Percentiles rank a stretch among this genome's conserved stretches.
Conservation (phyloP, 2,797 vertebrate genomes). For the Poeciliopsis infans region DNA sequence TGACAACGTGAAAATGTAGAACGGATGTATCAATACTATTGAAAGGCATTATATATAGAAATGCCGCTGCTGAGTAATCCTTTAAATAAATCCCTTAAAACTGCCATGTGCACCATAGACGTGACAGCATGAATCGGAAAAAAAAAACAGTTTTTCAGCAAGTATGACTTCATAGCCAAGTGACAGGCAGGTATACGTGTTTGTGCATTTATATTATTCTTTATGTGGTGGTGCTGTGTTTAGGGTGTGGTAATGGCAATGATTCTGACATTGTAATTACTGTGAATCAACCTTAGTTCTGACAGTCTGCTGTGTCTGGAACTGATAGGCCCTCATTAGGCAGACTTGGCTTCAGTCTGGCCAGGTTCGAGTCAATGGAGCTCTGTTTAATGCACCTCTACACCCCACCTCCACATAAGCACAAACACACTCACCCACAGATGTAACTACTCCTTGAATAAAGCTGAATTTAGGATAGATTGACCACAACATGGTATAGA, state of each 20-base stretch:
- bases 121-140: slow-evolving; percentile 24
- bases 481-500: slow-evolving; percentile 56
- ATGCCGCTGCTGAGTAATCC: slow-evolving; percentile 4
- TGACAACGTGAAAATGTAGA: neutral
- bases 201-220: slow-evolving; percentile 55
- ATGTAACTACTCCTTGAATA: slow-evolving; percentile 53
- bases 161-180: slow-evolving; percentile 48
- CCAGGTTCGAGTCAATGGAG: slow-evolving; percentile 73
- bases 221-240: slow-evolving; percentile 53
- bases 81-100: neutral
- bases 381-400: slow-evolving; percentile 67
- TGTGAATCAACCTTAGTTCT: slow-evolving; percentile 73
- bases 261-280: slow-evolving; percentile 80
- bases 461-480: slow-evolving; percentile 38
- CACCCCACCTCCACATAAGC: slow-evolving; percentile 26
- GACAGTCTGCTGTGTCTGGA: slow-evolving; percentile 79
- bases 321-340: slow-evolving; percentile 81
- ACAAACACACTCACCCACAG: slow-evolving; percentile 38
- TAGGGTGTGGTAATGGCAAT: slow-evolving; percentile 68
- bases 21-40: neutral
- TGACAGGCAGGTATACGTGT: slow-evolving; percentile 59
- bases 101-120: slow-evolving; percentile 10
- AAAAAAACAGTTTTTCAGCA: slow-evolving; percentile 34
- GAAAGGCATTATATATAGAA: neutral
- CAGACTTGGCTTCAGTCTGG: slow-evolving; percentile 63